These are phyloP conservation scores for Muscicapa adusta DNA, from an alignment of 2,113 vertebrate species.

Conservation along the genomic window DNA sequence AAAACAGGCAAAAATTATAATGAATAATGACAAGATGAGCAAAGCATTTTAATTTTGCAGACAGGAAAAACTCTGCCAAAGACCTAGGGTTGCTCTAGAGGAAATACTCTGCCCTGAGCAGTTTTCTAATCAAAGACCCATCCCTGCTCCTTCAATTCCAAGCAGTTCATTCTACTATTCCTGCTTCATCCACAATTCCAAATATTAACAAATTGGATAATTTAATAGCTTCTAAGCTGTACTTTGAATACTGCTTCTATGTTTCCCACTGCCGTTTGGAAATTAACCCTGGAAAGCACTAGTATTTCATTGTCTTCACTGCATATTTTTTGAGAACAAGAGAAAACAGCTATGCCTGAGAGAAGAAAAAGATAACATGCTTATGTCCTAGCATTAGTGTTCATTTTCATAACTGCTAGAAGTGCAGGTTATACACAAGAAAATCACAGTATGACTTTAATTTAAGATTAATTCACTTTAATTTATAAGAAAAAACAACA, in stretches of 20 bases:
- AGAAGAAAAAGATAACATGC: neutral
- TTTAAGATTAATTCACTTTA: neutral
- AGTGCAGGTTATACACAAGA: neutral
- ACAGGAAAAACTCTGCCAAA: neutral
- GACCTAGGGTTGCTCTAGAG: neutral
- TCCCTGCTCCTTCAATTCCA: neutral
- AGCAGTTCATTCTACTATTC: neutral
- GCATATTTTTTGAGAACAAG: neutral
- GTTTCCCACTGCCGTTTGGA: neutral
- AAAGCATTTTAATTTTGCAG: neutral
- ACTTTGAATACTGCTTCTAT: neutral
- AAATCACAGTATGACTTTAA: neutral
- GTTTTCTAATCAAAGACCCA: neutral
- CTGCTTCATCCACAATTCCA: neutral
- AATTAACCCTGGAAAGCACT: neutral
- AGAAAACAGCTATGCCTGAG: neutral
- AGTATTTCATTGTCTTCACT: neutral
- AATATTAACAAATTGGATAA: neutral
- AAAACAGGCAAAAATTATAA: conserved; percentile 5
- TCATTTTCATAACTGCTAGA: neutral
- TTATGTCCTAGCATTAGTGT: neutral
- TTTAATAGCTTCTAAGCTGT: neutral
- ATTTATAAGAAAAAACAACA: neutral
- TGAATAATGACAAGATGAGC: neutral
- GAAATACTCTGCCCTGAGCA: neutral